These are phyloP conservation scores for Catocala sponsa DNA, from an alignment of 2,888 invertebrate species.

Conservation along the genomic window DNA sequence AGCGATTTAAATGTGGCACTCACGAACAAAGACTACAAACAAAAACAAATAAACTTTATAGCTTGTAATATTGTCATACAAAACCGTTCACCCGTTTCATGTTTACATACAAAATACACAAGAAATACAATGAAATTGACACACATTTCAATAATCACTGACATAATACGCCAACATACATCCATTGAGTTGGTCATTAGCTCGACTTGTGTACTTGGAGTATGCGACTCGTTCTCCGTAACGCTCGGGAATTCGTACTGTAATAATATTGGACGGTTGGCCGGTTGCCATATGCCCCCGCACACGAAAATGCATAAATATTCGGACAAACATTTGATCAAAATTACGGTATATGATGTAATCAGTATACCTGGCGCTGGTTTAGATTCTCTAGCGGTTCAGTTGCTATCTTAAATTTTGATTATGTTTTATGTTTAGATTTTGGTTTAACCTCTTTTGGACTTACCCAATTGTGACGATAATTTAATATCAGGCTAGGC, in stretches of 20 bases:
- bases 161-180: slow-evolving; percentile 32
- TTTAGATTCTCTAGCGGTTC: slow-evolving; percentile 1
- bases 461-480: no score
- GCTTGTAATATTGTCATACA: background rate
- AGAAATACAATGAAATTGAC: slow-evolving; percentile 40
- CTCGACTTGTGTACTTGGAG: slow-evolving; percentile 2
- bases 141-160: slow-evolving; percentile 34
- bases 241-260: slow-evolving; percentile 48
- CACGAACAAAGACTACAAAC: no score
- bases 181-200: slow-evolving; percentile 33
- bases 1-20: no score
- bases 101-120: slow-evolving; percentile 22
- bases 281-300: slow-evolving; percentile 47
- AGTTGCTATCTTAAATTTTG: background rate
- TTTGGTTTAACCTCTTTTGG: no score
- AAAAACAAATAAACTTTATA: background rate
- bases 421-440: background rate
- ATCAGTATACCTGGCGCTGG: slow-evolving; percentile 23
- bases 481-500: no score
- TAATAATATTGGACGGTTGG: slow-evolving; percentile 51
- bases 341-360: slow-evolving; percentile 43
- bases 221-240: slow-evolving; percentile 43
- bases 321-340: slow-evolving; percentile 51
- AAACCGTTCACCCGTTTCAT: background rate
- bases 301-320: slow-evolving; percentile 49